Evolutionary conservation across 2,113 vertebrate genomes (phyloP).

Genomic region (Chloropsis cyanopogon): DNA sequence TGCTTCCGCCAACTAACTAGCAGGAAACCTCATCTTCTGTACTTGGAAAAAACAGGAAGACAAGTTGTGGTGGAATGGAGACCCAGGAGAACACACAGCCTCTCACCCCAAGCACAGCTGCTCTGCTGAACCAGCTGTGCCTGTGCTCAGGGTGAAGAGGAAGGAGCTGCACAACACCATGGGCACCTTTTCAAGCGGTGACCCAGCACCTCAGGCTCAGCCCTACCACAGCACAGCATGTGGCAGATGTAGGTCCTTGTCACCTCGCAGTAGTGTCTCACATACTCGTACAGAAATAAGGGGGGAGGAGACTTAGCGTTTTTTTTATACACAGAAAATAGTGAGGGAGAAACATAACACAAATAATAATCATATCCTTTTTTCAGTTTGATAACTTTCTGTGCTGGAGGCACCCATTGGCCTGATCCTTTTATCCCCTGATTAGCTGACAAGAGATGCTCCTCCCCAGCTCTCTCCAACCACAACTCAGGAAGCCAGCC

Average conservation of each 20-base stretch:
- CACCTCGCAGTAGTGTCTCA: neutral
- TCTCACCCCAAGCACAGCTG: fast-evolving
- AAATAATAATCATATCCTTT: neutral
- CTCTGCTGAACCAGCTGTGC: neutral
- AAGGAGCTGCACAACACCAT: neutral
- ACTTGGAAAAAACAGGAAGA: neutral
- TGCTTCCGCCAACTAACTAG: neutral
- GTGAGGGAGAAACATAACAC: neutral
- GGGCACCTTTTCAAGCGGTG: neutral
- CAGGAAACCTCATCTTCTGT: neutral
- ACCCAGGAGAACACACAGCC: neutral
- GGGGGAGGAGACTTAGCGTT: neutral
- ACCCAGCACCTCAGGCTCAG: neutral
- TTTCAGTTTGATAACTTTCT: neutral
- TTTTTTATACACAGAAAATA: neutral
- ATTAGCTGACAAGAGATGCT: neutral
- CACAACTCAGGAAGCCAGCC: neutral
- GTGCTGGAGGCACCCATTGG: neutral
- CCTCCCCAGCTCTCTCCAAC: neutral
- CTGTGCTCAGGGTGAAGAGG: neutral
- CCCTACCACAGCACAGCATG: fast-evolving
- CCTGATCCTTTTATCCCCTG: neutral
- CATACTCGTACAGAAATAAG: neutral
- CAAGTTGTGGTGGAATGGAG: neutral
- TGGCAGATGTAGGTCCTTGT: neutral